These are phyloP conservation scores for Podocnemis expansa DNA, from an alignment of 2,113 vertebrate species.

Conservation along the genomic window DNA sequence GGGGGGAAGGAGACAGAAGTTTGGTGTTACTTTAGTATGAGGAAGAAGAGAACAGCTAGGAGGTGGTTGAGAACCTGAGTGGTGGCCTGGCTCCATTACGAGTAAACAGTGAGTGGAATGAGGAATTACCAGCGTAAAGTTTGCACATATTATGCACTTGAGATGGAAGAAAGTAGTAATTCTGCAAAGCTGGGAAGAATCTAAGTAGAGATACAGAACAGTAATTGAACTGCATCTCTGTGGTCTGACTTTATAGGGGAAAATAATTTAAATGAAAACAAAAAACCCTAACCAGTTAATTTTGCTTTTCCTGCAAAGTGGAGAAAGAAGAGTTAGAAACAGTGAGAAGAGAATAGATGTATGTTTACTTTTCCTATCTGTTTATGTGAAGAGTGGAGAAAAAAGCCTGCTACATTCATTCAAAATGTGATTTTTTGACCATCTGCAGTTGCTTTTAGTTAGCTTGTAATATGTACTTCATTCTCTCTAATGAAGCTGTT, in stretches of 20 bases:
- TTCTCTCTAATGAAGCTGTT: background rate
- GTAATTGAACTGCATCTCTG: background rate
- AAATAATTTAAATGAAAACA: no score
- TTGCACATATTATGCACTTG: background rate
- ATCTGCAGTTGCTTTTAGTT: background rate
- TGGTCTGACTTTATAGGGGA: background rate
- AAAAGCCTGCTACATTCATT: background rate
- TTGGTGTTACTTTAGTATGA: background rate
- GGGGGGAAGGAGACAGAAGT: background rate
- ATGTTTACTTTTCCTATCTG: background rate
- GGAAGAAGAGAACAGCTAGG: background rate
- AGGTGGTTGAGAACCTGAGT: background rate
- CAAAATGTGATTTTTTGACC: background rate
- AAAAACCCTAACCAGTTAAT: background rate
- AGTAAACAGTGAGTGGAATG: background rate
- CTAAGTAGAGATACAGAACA: background rate
- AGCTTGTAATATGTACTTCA: rapidly evolving
- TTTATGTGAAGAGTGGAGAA: background rate
- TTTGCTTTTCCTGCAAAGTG: background rate
- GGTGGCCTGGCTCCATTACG: background rate
- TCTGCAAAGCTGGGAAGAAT: background rate
- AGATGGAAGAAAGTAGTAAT: background rate
- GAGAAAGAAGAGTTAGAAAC: background rate
- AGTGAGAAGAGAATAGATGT: background rate
- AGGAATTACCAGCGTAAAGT: background rate